Evolutionary conservation across 2,113 vertebrate genomes (phyloP).

Genomic region (Thamnophis sirtalis): DNA sequence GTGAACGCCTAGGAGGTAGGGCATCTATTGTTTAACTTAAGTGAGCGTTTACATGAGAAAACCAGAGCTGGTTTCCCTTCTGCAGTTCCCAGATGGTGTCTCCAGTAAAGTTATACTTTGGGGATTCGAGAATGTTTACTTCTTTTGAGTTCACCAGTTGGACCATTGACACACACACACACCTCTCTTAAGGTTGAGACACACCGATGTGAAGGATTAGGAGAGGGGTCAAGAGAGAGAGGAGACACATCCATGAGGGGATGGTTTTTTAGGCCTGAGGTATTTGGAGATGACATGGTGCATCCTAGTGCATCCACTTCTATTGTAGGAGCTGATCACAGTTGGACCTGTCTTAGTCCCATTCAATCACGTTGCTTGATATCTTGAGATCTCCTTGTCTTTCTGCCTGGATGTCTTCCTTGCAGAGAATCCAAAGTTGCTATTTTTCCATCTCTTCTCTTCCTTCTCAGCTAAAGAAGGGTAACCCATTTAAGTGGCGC

Average conservation of each 20-base stretch:
- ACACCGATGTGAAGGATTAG: not conserved
- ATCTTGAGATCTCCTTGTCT: not conserved
- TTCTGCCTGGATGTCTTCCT: not conserved
- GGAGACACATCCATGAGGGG: not conserved
- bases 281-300: not conserved
- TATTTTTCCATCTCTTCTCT: not conserved
- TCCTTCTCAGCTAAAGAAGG: not conserved
- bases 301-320: too few relatives aligned
- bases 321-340: not conserved
- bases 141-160: too few relatives aligned
- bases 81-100: too few relatives aligned
- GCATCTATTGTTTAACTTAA: too few relatives aligned
- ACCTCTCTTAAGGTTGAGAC: not conserved
- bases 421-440: not conserved
- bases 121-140: too few relatives aligned
- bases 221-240: not conserved
- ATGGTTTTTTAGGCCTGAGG: not conserved
- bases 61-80: too few relatives aligned
- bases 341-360: not conserved
- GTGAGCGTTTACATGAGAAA: too few relatives aligned
- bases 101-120: too few relatives aligned
- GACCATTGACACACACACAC: too few relatives aligned
- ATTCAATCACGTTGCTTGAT: not conserved
- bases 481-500: not conserved
- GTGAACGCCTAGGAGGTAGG: too few relatives aligned